Evolutionary conservation across 2,113 vertebrate genomes (phyloP).

Genomic region (Nestor notabilis): DNA sequence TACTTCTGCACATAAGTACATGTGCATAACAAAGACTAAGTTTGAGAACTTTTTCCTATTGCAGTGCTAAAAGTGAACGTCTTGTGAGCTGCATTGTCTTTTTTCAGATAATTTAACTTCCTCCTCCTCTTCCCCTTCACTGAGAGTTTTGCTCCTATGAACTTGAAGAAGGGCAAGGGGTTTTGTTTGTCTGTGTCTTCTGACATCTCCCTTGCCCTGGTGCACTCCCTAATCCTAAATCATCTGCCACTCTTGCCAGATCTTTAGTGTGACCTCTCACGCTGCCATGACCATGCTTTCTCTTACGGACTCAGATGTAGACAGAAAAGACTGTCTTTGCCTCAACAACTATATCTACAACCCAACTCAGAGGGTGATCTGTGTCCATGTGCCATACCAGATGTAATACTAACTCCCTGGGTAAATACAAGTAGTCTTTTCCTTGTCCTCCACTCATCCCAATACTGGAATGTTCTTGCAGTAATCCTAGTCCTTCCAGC

Average conservation of each 20-base stretch:
- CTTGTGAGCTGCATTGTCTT: not conserved
- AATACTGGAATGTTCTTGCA: not conserved
- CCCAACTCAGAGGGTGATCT: not conserved
- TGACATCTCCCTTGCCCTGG: not conserved
- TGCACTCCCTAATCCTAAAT: not conserved
- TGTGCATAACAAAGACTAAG: not conserved
- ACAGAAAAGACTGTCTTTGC: not conserved
- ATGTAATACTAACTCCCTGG: not conserved
- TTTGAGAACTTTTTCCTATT: not conserved
- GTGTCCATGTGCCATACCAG: not conserved
- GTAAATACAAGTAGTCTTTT: not conserved
- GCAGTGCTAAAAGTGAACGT: not conserved
- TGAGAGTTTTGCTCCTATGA: not conserved
- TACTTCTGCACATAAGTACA: not conserved
- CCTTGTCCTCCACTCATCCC: not conserved
- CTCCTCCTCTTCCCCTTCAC: not conserved
- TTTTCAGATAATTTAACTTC: not conserved
- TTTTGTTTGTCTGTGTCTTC: not conserved
- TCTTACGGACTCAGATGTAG: not conserved
- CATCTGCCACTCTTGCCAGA: not conserved
- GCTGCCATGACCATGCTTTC: not conserved
- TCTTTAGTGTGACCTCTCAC: not conserved
- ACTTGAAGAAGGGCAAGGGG: not conserved
- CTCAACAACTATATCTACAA: not conserved
- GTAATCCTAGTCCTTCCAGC: not conserved